A percentile compares a stretch with the other conserved stretches of the same genome.
Evolutionary conservation across 2,888 invertebrate species (phyloP).

Genomic region (Saturnia pavonia): DNA sequence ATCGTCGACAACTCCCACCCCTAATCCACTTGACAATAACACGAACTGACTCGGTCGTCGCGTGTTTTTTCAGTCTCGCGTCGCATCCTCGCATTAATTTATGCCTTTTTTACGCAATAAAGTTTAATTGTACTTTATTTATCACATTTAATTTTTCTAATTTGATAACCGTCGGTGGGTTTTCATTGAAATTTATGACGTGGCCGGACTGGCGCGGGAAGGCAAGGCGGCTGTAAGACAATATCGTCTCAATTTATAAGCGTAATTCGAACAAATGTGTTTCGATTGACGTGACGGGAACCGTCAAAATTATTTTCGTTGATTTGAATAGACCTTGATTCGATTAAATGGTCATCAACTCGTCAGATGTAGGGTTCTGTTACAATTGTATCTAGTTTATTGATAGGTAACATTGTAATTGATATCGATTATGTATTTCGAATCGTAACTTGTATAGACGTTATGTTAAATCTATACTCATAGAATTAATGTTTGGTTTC

Average conservation of each 20-base stretch:
- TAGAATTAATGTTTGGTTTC: too few species aligned
- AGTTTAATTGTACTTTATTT: constrained; percentile 79
- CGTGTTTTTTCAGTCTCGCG: constrained; percentile 43
- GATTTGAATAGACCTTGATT: constrained; percentile 18
- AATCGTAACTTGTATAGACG: not conserved
- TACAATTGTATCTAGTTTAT: not conserved
- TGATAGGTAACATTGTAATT: not conserved
- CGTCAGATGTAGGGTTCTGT: constrained; percentile 1
- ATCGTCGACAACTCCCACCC: constrained; percentile 40
- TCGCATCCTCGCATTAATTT: constrained; percentile 69
- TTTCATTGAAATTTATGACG: constrained; percentile 75
- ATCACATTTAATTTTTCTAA: constrained; percentile 81
- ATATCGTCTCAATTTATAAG: constrained; percentile 70
- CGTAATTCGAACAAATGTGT: constrained; percentile 71
- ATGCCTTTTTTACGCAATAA: constrained; percentile 82
- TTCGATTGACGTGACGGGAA: constrained; percentile 57
- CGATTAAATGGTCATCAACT: constrained; percentile 13
- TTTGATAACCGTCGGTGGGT: constrained; percentile 68
- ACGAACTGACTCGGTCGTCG: constrained; percentile 42
- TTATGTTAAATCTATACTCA: too few species aligned
- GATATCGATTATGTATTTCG: not conserved
- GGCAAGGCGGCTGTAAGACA: constrained; percentile 32
- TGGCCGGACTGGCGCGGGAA: constrained; percentile 36
- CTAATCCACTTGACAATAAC: constrained; percentile 53
- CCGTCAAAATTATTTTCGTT: constrained; percentile 4